These are phyloP conservation scores for Brachypteracias leptosomus DNA, from an alignment of 2,113 vertebrate genomes.

Conservation along the genomic window DNA sequence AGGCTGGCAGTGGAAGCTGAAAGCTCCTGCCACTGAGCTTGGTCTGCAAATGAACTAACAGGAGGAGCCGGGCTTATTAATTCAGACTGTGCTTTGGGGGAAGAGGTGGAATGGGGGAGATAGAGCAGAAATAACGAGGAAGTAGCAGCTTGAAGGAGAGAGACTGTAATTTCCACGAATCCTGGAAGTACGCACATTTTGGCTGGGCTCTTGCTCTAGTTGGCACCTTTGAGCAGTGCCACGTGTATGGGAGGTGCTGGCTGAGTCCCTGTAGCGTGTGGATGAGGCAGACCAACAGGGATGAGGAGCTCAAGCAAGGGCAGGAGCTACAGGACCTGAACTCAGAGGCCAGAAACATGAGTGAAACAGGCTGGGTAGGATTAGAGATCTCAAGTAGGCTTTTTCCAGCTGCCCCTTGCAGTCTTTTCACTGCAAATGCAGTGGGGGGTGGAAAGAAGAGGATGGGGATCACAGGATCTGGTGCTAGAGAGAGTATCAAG, in stretches of 20 bases:
- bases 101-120: not conserved
- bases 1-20: not conserved
- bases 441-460: not conserved
- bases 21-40: not conserved
- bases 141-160: not conserved
- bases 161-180: not conserved
- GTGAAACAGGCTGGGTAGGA: not conserved
- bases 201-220: not conserved
- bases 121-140: not conserved
- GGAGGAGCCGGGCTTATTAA: not conserved
- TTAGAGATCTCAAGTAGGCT: rapidly evolving
- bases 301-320: not conserved
- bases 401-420: not conserved
- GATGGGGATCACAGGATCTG: rapidly evolving
- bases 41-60: not conserved
- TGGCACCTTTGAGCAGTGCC: not conserved
- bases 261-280: rapidly evolving
- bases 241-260: rapidly evolving
- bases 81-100: not conserved
- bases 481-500: not conserved
- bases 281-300: not conserved
- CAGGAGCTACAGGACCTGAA: not conserved
- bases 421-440: not conserved
- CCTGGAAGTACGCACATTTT: not conserved
- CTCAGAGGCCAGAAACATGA: not conserved